Base-by-base conservation (phyloP, 2,113 vertebrate species). In the Antidorcas marsupialis region DNA sequence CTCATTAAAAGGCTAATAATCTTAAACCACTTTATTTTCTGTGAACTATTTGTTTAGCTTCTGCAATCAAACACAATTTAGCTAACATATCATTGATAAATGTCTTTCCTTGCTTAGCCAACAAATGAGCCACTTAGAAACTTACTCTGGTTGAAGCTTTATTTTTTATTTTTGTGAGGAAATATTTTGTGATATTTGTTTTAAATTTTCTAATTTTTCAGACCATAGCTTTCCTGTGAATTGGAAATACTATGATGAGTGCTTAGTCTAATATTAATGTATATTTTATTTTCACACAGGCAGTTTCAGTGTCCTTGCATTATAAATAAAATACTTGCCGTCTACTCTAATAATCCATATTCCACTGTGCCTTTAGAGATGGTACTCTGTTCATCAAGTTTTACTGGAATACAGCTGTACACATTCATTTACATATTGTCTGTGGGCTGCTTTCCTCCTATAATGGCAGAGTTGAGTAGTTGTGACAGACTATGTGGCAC, bases 21-120 rank as follows among this genome's bases (percentile, higher is more conserved):
- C 87, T 86, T 92, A 62, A 95, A 87, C 21, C 55, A 50, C 23
- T 97, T 86, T 89, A 43, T 74, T 97, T 91, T 78, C 19, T 97
- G 52, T 95, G 55, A 52, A 79, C 33, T 11, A 7, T 87, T 92
- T 97, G 62, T 94, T 79, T 45, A 96, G 81, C 89, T 95, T 85
- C n/a, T 97, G 36, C n/a, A 71, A 11, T 93, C 27, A 93, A 59
- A 78, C 3, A 43, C 47, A 84, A 2, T 88, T 92, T 43, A 57
- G 94, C 28, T 39, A 76, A 89, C 59, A 95, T 50, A 55, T 23
- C 10, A 27, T 81, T 9, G 25, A 21, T 83, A 78, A 84, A 81
- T 60, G 6, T 16, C 83, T 97, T 97, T 94, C 47, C 57, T 96
- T 87, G 39, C 43, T 92, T 92, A 55, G 67, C 47, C 53, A 74